Base-by-base conservation (phyloP, 1,140 invertebrate genomes). In the Atta colombica region DNA sequence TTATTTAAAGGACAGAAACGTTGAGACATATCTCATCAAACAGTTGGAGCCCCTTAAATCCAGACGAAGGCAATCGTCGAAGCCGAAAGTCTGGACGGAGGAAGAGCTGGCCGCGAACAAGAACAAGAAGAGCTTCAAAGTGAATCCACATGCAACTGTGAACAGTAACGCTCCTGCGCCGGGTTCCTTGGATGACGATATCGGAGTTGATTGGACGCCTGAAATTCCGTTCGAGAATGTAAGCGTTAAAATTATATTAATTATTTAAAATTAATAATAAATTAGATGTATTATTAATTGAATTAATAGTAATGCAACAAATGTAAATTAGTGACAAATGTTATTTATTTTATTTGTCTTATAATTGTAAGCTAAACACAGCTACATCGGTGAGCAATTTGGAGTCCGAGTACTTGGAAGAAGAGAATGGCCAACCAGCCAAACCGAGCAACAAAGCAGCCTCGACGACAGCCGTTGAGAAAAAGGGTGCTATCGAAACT, bases 11-110 rank as follows among this genome's bases (percentile, higher is more conserved):
- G 98, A 99, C 87, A 97, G 98, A 77, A 97, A 98, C 88, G 97
- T 99, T n/a, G 97, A 97, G 88, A 99, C 99, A 1, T 99, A 97
- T 95, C 96, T 99, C n/a, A 99, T 99, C 78, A 98, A 98, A 93
- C 97, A 97, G 84, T 96, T 97, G 1, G 98, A 98, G 89, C 98
- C 98, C 0, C 95, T 97, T 85, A 95, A 96, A 89, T 96, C 96
- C 0, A 94, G 96, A 75, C 96, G 96, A 61, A 91, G 96, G 77
- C 94, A 95, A 35, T 95, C 96, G 1, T 96, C 96, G 0, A 95
- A 96, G 75, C 96, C 96, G 2, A 96, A 96, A 92, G 87, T 96
- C 53, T 96, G 94, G 94, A 89, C 95, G 1, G 96, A 96, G 72
- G 96, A 96, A n/a, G 96, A 96, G 1, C 5, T 90, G 1, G 53